These are phyloP conservation scores for Hypomesus transpacificus DNA, from an alignment of 2,113 vertebrate genomes.

Conservation along the genomic window DNA sequence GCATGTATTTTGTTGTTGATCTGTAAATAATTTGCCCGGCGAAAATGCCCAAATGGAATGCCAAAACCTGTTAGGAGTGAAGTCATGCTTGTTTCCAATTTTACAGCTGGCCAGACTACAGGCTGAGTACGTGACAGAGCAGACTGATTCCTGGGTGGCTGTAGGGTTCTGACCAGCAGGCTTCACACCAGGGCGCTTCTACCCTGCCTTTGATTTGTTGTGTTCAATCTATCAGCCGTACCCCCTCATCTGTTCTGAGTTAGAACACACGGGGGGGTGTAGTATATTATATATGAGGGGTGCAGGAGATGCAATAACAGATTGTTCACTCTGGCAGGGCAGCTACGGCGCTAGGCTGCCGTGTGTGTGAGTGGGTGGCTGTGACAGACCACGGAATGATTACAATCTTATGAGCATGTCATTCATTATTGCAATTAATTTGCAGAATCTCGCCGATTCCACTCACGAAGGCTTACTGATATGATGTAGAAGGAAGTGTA, in stretches of 20 bases:
- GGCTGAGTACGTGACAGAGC: constrained; percentile 51
- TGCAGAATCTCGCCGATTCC: constrained; percentile 44
- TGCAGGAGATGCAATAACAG: constrained; percentile 36
- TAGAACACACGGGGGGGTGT: constrained; percentile 32
- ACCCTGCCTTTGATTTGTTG: constrained; percentile 37
- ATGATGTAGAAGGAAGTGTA: constrained; percentile 40
- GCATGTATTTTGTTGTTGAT: constrained; percentile 46
- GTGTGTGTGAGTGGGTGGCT: constrained; percentile 24
- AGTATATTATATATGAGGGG: constrained; percentile 36
- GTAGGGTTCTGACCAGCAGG: constrained; percentile 33
- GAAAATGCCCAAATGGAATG: constrained; percentile 53
- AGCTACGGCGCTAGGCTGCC: constrained; percentile 21
- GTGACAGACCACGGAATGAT: constrained; percentile 57
- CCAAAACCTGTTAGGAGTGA: constrained; percentile 58
- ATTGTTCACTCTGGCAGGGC: constrained; percentile 42
- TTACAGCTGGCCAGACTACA: constrained; percentile 58
- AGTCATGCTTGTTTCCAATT: constrained; percentile 66
- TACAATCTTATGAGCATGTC: constrained; percentile 67
- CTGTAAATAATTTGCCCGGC: constrained; percentile 51
- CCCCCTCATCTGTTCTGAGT: constrained; percentile 45
- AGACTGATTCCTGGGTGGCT: constrained; percentile 41
- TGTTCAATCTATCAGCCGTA: constrained; percentile 45
- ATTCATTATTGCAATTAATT: constrained; percentile 67
- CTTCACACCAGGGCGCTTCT: constrained; percentile 31
- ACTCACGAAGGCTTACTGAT: constrained; percentile 32